Base-by-base conservation (phyloP, 2,888 invertebrate genomes). In the Plagodis pulveraria region DNA sequence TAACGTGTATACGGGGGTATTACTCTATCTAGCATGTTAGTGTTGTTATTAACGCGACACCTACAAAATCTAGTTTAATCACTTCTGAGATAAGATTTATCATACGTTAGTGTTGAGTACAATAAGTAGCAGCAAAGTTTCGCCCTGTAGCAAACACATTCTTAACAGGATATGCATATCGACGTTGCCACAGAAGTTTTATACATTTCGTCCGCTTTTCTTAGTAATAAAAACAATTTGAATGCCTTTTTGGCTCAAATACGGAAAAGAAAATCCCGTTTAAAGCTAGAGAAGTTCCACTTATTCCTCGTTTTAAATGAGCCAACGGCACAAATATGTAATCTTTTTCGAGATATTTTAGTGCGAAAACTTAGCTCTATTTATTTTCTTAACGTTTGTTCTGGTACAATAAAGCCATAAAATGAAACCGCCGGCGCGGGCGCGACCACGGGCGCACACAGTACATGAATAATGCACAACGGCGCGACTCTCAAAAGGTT, bases 401-500 rank as follows among this genome's bases (percentile, higher is more conserved):
- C 49, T 22, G 7, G 45, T 49, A 58, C 58, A 58, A 58, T 53
- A 53, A 52, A 53, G 53, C 46, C 45, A 50, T 53, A 40, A 50
- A 57, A 58, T 22, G 12, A 48, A 50, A 62, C 48, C 50, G 54
- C 40, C 40, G 10, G 10, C 10, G 40, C 40, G 40, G 40, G 10
- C 40, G 10, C 43, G 34, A 6, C 59, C 57, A 36, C 38, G 50
- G 48, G 44, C 63, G 54, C 56, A 52, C 58, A 63, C 36, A 58
- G 58, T 55, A 59, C 66, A 71, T 71, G 64, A 74, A 76, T 78
- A 74, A 75, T 74, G 68, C 69, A 72, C 65, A 58, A 61, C 65
- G 56, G 56, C 65, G 69, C 61, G 67, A 66, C 71, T 67, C 70
- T 70, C 72, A 67, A 81, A 22, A 81, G 80, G 84, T 76, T 81